Conservation (phyloP, 1,140 invertebrate species). For the Drosophila ficusphila region DNA sequence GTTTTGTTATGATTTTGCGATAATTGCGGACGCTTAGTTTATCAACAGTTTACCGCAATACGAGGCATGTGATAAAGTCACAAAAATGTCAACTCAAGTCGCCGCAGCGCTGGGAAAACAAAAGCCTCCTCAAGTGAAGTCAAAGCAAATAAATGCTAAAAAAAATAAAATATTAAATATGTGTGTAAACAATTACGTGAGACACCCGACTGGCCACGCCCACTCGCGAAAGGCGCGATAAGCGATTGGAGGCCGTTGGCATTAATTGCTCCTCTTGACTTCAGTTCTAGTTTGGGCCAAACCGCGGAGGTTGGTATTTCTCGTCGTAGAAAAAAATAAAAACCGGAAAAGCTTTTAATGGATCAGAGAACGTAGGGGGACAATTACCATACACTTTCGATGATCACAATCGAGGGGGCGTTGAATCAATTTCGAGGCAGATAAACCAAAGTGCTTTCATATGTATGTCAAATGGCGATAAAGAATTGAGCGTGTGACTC, state of each 20-base stretch:
- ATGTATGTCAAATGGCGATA: conserved; percentile 41
- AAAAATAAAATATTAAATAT: conserved; percentile 61
- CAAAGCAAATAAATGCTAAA: conserved; percentile 72
- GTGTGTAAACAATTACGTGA: conserved; percentile 80
- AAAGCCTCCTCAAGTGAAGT: conserved; percentile 50
- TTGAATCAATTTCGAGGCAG: conserved; percentile 15
- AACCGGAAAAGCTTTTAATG: conserved; percentile 34
- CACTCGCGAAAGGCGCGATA: conserved; percentile 39
- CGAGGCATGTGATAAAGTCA: conserved; percentile 81
- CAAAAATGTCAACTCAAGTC: conserved; percentile 72
- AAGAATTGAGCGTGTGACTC: conserved; percentile 13
- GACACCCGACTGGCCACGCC: conserved; percentile 47
- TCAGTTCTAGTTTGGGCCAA: conserved; percentile 38
- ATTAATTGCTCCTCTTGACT: conserved; percentile 43
- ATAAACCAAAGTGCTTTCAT: conserved; percentile 53
- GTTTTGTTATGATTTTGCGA: conserved; percentile 42
- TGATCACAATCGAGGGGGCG: conserved; percentile 33
- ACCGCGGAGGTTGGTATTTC: conserved; percentile 20
- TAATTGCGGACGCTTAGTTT: conserved; percentile 34
- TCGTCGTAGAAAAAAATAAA: too few relatives aligned
- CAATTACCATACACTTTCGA: conserved; percentile 1
- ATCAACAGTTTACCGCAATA: conserved; percentile 68
- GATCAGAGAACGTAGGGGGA: not conserved
- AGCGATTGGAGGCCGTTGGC: conserved; percentile 40
- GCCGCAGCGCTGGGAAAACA: conserved; percentile 73